Percentiles rank a stretch among this genome's conserved stretches.
These are phyloP conservation scores for Hydrophis major DNA, from an alignment of 2,797 vertebrate genomes.

Conservation along the genomic window DNA sequence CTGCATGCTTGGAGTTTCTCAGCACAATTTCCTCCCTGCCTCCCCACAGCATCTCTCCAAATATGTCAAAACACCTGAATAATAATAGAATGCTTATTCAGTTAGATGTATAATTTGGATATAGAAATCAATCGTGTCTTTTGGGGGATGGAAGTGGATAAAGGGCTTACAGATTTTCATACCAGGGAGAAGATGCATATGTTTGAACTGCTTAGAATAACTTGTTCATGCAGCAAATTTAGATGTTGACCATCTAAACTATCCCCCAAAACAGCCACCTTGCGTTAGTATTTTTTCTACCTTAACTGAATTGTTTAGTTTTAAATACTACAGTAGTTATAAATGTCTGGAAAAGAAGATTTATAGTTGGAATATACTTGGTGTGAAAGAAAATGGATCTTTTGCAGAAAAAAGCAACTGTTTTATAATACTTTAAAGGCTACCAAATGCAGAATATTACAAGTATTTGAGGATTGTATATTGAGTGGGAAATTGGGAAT, in stretches of 20 bases:
- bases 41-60: background rate
- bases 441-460: background rate
- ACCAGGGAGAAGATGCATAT: too few species aligned
- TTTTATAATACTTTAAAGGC: background rate
- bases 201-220: background rate
- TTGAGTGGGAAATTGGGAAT: background rate
- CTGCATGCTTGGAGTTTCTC: slow-evolving; percentile 22
- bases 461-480: background rate
- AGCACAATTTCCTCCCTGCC: background rate
- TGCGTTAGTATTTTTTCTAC: background rate
- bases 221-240: background rate
- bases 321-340: background rate
- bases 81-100: rapidly evolving
- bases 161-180: background rate
- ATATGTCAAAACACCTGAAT: background rate
- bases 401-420: background rate
- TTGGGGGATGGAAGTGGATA: too few species aligned
- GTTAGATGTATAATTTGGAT: background rate
- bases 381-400: background rate
- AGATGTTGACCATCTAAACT: background rate
- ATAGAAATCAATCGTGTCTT: background rate
- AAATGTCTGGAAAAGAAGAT: background rate
- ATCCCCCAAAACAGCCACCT: background rate
- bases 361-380: background rate
- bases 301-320: background rate